Base-by-base conservation (phyloP, 2,113 vertebrate genomes). In the Drymodes brunneopygia region DNA sequence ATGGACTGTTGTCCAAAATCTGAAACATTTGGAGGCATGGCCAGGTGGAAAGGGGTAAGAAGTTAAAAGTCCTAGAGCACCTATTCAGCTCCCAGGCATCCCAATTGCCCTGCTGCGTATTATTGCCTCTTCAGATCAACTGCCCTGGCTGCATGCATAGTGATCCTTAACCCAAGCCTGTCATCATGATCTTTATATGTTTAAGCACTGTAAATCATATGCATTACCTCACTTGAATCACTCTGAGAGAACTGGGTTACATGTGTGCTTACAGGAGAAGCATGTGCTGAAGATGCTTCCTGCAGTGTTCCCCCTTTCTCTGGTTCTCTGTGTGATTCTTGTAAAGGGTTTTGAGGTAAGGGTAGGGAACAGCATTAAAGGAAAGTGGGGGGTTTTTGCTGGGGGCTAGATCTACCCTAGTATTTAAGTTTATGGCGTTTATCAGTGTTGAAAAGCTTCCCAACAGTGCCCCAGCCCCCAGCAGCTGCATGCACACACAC, bases 401-500 rank as follows among this genome's bases (percentile, higher is more conserved):
- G 24, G 12, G 6, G 17, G 28, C 17, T 94, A 33, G 13, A 31
- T 51, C 33, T 85, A 35, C 31, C 10, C 40, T 60, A 33, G 10
- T 64, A 24, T 79, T 71, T 33, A 54, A 62, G 15, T 58, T 85
- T 54, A 58, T 33, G 36, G 27, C 33, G 54, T 78, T 69, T 57
- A 38, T 81, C 61, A 47, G 19, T 31, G 13, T n/a, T 79, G 73
- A 81, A 38, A 67, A 36, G 60, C 54, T 70, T 56, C 72, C 45
- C 0, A 0, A 12, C 4, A 35, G 25, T 16, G 40, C 27, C 25
- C 38, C 23, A 58, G 61, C 13, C 11, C 23, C n/a, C 44, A 50
- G 60, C 38, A 65, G 31, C 17, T 70, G 16, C 22, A 2, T 20
- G 42, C 16, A n/a, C 42, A 56, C 13, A 12, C 7, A 2, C 17